Conservation (phyloP, 2,113 vertebrate genomes). For the Rhipidura dahli region DNA sequence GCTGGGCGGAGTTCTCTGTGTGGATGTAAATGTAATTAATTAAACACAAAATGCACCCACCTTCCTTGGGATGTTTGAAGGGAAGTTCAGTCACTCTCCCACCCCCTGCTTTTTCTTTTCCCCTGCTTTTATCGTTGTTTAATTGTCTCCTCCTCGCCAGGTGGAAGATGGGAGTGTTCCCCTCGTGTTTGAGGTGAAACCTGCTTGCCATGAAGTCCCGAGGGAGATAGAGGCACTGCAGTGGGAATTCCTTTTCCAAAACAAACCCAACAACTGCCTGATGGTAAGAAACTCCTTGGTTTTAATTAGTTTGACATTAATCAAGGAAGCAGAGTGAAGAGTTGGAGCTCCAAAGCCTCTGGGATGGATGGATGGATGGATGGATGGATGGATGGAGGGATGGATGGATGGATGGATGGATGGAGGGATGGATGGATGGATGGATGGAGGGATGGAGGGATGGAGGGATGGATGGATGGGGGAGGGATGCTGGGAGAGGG, state of each 20-base stretch:
- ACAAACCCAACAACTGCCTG: constrained; percentile 44
- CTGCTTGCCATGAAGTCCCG: constrained; percentile 77
- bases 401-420: too few species aligned
- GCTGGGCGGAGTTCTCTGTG: not conserved
- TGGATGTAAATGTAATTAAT: not conserved
- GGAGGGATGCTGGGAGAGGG: not conserved
- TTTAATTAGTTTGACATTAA: not conserved
- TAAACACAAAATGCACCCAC: not conserved
- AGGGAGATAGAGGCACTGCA: constrained; percentile 80
- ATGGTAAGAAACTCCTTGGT: constrained; percentile 80
- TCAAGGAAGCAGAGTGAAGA: not conserved
- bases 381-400: too few species aligned
- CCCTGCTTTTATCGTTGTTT: not conserved
- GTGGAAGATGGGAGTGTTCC: constrained; percentile 56
- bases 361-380: not conserved
- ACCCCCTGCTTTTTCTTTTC: not conserved
- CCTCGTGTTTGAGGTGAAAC: constrained; percentile 39
- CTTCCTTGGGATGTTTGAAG: not conserved
- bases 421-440: too few species aligned
- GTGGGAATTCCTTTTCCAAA: constrained; percentile 69
- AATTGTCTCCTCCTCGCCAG: constrained; percentile 16
- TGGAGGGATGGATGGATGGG: not conserved
- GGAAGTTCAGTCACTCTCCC: not conserved
- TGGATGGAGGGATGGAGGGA: too few species aligned
- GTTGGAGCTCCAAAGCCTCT: not conserved